Evolutionary conservation across 2,797 vertebrate species (phyloP), one percentile per base, ranked within the genome.

Genomic region (Parauchenoglanis ngamensis): DNA sequence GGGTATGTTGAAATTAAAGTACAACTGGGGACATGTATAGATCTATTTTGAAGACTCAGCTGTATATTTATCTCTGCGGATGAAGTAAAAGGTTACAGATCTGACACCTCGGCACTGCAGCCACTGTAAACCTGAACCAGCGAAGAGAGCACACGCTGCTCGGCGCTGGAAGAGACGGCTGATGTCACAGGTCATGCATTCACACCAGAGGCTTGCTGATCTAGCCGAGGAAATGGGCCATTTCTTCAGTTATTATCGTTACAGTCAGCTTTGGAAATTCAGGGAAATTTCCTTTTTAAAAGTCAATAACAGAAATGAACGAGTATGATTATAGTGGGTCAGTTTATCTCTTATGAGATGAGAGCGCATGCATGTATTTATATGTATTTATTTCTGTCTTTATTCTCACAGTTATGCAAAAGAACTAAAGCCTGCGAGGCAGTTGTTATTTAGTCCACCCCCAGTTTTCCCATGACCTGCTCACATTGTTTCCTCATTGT

Each of bases 391-490:
- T 49, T 82, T 49, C 6, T 54, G 31, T 80, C 35, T 80, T 82
- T 67, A 52, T 67, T 52, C 7, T 65, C 13, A 67, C 25, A 81
- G 6, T 46, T 80, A 44, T 44, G 75, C 63, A 75, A 85, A 88
- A 54, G 40, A 59, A 89, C 72, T 46, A 63, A 31, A 35, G 59
- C 28, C 68, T 82, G 3, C 35, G 56, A n/a, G 31, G 49, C 68
- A 52, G 56, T 61, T n/a, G 61, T 35, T 49, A 52, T 78, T 59
- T 73, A 35, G 56, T 70, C 86, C 88, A 82, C 86, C 89, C 87
- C 63, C 88, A 81, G 83, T 28, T 90, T 91, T 91, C 87, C 85
- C 89, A 89, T 88, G 77, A 67, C 57, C 59, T 70, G 65, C 79
- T 80, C 75, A 57, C 19, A 44, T 86, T 73, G 52, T 70, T 86